A percentile compares a stretch with the other conserved stretches of the same genome.
Evolutionary conservation across 2,888 invertebrate genomes (phyloP).

Genomic region (Sphaeridia pumilis): DNA sequence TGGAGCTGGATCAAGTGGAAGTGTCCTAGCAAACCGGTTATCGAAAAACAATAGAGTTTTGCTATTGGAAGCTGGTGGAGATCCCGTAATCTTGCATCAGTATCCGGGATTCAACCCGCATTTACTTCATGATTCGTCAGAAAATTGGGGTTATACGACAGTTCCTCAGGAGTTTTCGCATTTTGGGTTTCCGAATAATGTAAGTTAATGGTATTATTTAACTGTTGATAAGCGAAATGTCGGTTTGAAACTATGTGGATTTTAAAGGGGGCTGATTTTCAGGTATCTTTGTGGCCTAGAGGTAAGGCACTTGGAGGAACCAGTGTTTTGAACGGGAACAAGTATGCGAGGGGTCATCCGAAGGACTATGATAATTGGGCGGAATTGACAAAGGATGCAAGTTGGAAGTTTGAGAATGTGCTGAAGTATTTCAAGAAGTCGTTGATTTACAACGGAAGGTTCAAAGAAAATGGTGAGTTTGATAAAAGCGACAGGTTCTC

Average conservation of each 20-base stretch:
- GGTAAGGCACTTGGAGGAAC: not conserved
- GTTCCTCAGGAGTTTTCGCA: not conserved
- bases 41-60: not conserved
- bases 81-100: constrained; percentile 1
- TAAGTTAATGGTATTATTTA: not conserved
- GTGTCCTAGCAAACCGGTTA: not conserved
- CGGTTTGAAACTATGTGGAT: not conserved
- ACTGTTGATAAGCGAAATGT: not conserved
- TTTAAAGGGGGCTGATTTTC: not conserved
- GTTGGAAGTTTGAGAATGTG: not conserved
- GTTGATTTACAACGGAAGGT: not conserved
- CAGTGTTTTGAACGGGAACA: not conserved
- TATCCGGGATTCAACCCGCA: not conserved
- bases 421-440: constrained; percentile 1
- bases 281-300: not conserved
- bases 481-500: no score
- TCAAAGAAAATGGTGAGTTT: not conserved
- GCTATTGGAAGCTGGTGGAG: not conserved
- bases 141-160: not conserved
- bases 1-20: not conserved
- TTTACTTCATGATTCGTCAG: not conserved
- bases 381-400: not conserved
- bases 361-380: constrained; percentile 1
- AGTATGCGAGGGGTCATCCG: not conserved
- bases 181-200: not conserved